A percentile compares a stretch with the other conserved stretches of the same genome.
These are phyloP conservation scores for Tholera decimalis DNA, from an alignment of 2,888 invertebrate species.

Conservation along the genomic window DNA sequence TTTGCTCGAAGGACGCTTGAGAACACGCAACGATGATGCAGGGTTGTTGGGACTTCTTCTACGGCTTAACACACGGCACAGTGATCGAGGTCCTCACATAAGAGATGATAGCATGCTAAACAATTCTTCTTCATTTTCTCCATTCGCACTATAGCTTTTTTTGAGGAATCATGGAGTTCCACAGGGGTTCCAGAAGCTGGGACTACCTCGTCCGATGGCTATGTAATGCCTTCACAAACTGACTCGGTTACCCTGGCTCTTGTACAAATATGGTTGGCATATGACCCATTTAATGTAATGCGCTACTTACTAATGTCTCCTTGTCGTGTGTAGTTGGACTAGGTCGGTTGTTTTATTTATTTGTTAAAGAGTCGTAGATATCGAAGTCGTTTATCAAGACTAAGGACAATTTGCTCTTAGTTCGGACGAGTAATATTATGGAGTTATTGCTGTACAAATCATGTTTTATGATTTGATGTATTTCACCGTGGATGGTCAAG, in stretches of 20 bases:
- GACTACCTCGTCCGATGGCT: not conserved
- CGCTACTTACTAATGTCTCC: not conserved
- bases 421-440: not conserved
- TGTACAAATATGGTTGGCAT: not conserved
- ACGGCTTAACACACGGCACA: too few species aligned
- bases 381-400: not conserved
- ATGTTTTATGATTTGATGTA: too few species aligned
- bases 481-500: not conserved
- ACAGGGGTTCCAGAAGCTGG: not conserved
- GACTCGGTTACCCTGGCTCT: not conserved
- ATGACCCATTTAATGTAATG: not conserved
- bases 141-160: too few species aligned
- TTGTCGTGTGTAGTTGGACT: slow-evolving; percentile 1
- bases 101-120: too few species aligned
- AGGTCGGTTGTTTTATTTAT: not conserved
- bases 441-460: too few species aligned
- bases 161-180: too few species aligned
- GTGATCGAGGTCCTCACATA: too few species aligned
- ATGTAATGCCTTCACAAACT: not conserved
- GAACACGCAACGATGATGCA: slow-evolving; percentile 12
- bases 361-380: not conserved
- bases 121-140: too few species aligned
- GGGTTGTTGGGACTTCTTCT: not conserved
- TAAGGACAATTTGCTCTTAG: not conserved
- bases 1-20: slow-evolving; percentile 64